Evolutionary conservation across 2,113 vertebrate genomes (phyloP), one percentile per base, ranked within the genome.

Genomic region (Ceyx cyanopectus): DNA sequence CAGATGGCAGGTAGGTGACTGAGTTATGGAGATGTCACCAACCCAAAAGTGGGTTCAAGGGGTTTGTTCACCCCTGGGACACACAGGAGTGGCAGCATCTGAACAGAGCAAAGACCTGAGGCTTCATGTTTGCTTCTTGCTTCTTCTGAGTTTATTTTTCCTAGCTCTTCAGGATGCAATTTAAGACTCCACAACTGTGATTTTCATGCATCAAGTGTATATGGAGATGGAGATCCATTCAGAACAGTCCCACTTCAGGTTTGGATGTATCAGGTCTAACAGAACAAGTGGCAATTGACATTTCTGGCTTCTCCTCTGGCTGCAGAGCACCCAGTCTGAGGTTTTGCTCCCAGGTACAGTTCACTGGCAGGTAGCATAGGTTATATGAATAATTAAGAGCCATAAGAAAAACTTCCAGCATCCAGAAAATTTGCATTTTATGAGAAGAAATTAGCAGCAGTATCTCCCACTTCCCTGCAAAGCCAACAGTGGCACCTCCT

Each of bases 271-370:
- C 75, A 70, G 72, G 82, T 43, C 67, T 58, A 82, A 48, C 18
- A 32, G 92, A 76, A 90, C 92, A 93, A 96, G 93, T 94, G 93
- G 80, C 92, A 75, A 92, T 95, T 88, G 93, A 94, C 92, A 94
- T 94, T 96, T 95, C 76, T 83, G 57, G 46, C 89, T 80, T 68
- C 54, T 62, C 9, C 75, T 91, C 85, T 62, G 67, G 69, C 90
- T 95, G 81, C 73, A 53, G 81, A 86, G 74, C 87, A 77, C 45
- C 77, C 92, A 53, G 77, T 9, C 85, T 50, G 66, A 80, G 32
- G 58, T 56, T 88, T 66, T 66, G 85, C 79, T 76, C 93, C 67
- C 11, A 6, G 90, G 10, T 50, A 73, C 50, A 63, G 32, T 58
- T 91, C 90, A 50, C 65, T 67, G 57, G 24, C 74, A 92, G 86